Percentiles rank a stretch among this genome's conserved stretches.
These are phyloP conservation scores for Alaudala cheleensis DNA, from an alignment of 2,113 vertebrate species.

Conservation along the genomic window DNA sequence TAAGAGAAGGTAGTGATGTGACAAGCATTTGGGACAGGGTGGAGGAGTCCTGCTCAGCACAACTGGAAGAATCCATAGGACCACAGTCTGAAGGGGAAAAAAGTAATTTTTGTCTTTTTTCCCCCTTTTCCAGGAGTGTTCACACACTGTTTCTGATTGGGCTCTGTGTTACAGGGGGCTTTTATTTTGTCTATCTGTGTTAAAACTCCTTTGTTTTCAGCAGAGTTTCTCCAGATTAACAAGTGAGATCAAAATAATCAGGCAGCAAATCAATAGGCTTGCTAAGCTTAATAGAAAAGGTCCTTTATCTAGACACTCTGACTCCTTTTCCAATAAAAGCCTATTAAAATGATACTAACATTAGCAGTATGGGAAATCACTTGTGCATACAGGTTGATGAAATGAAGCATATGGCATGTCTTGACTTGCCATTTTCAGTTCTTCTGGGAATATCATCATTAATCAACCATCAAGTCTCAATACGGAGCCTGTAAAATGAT, in stretches of 20 bases:
- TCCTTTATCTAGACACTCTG: constrained; percentile 18
- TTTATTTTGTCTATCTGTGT: neutral
- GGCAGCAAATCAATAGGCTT: constrained; percentile 47
- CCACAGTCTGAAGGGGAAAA: neutral
- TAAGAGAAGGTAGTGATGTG: neutral
- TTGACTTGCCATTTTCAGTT: constrained; percentile 46
- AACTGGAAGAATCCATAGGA: neutral
- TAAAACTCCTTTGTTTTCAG: neutral
- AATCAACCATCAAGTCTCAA: constrained; percentile 7
- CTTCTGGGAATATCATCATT: constrained; percentile 19
- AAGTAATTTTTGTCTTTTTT: neutral
- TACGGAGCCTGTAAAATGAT: constrained; percentile 33
- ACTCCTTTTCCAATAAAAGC: constrained; percentile 49
- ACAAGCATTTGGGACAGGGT: neutral
- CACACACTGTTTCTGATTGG: neutral
- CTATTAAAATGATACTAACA: constrained; percentile 53
- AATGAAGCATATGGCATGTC: constrained; percentile 50
- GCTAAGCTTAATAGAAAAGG: constrained; percentile 17
- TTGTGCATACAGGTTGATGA: constrained; percentile 48
- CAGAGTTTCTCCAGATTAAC: neutral
- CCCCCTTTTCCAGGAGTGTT: neutral
- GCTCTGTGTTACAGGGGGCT: neutral
- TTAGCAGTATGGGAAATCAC: constrained; percentile 25
- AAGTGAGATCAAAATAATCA: constrained; percentile 42
- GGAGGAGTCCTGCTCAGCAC: neutral